Evolutionary conservation across 2,113 vertebrate species (phyloP).

Genomic region (Sebastes fasciatus): DNA sequence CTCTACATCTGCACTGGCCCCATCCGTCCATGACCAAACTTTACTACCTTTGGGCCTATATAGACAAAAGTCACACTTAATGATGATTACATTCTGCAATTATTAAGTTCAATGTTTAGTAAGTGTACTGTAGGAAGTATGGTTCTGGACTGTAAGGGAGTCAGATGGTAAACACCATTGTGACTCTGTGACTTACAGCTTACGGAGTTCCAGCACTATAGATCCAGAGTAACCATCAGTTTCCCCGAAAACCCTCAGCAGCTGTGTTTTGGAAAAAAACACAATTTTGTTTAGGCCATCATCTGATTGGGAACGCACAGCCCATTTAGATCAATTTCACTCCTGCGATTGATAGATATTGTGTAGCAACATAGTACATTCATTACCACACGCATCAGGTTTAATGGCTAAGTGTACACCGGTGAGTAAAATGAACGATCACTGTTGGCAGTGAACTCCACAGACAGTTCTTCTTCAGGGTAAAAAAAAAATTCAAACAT

Average conservation of each 20-base stretch:
- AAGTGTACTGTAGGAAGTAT: not conserved
- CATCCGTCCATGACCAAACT: rapidly evolving
- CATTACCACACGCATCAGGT: not conserved
- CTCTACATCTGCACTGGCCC: slow-evolving; percentile 36
- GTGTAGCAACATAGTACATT: not conserved
- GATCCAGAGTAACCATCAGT: rapidly evolving
- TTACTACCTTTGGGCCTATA: not conserved
- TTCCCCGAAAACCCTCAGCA: rapidly evolving
- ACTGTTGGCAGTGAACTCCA: not conserved
- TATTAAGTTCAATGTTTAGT: not conserved
- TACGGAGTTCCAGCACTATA: slow-evolving; percentile 40
- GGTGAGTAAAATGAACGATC: not conserved
- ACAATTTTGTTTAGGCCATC: not conserved
- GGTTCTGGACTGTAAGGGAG: not conserved
- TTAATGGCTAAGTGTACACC: not conserved
- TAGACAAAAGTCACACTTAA: slow-evolving; percentile 4
- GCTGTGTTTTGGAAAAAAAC: slow-evolving; percentile 55
- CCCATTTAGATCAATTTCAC: not conserved
- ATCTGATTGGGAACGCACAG: not conserved
- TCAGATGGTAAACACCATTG: not conserved
- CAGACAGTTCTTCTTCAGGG: not conserved
- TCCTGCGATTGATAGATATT: not conserved
- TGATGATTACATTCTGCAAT: not conserved
- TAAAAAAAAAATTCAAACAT: not conserved
- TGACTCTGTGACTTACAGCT: slow-evolving; percentile 53